Evolutionary conservation across 2,113 vertebrate genomes (phyloP).

Genomic region (Ptilorrhoa leucosticta): DNA sequence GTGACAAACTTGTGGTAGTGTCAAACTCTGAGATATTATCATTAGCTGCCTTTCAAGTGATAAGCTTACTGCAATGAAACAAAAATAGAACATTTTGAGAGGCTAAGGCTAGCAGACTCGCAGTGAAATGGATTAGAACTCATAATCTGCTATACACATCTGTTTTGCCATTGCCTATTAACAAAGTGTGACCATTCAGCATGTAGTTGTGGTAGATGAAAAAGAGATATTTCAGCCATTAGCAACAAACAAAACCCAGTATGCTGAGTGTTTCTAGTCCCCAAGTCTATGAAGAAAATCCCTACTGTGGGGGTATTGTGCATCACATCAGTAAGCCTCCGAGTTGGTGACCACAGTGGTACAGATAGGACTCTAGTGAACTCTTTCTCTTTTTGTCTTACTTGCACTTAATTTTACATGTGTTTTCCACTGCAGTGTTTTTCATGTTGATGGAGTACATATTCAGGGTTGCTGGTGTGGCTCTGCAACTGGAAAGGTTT

Average conservation of each 20-base stretch:
- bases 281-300: neutral
- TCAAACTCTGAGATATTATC: neutral
- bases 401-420: neutral
- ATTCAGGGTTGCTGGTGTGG: neutral
- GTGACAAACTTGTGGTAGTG: neutral
- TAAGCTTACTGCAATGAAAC: neutral
- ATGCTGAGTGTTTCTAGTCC: neutral
- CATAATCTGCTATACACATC: neutral
- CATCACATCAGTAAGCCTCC: neutral
- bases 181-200: neutral
- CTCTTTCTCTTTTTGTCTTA: neutral
- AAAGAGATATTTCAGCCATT: neutral
- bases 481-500: neutral
- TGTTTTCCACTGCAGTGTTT: neutral
- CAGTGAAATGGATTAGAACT: slow-evolving; percentile 3
- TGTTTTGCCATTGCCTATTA: neutral
- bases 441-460: neutral
- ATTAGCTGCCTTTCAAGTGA: slow-evolving; percentile 12
- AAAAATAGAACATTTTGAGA: neutral
- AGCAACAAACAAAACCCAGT: neutral
- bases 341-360: rapidly evolving
- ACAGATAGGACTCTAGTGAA: neutral
- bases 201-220: neutral
- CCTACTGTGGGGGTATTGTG: neutral
- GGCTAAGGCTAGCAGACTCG: neutral